Evolutionary conservation across 2,888 invertebrate species (phyloP), one percentile per base, ranked within the genome.

Genomic region (Cephus spinipes): DNA sequence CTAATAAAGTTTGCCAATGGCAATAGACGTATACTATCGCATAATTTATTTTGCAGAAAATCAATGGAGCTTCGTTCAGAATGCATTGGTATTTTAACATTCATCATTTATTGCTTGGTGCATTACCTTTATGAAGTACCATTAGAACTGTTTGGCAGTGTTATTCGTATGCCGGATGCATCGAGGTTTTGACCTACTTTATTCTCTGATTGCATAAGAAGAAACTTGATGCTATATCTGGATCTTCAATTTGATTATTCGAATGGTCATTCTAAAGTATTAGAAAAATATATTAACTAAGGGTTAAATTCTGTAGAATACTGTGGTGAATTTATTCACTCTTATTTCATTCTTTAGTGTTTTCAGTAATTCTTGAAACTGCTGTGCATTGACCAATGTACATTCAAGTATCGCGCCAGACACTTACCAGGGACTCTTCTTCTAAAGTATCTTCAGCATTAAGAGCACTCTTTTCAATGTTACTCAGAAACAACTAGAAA

Each of bases 141-240:
- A 73, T 83, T 76, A 80, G 77, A 76, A 80, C 76, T 40, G 23
- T 75, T 75, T 33, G 31, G 35, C 4, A 74, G n/a, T 34, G 76
- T 79, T 33, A 80, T 84, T 81, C 74, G 68, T 76, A 84, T 82
- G 79, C 80, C 68, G 15, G 35, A 12, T 69, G 35, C 75, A 79
- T 81, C 73, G 32, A 55, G 77, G 68, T 73, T 83, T 83, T 81
- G 80, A 82, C 81, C 79, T 35, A 81, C 81, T 84, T 82, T 79
- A 79, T 83, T 76, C 73, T 76, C 35, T 12, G 69, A 30, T 76
- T 78, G 77, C 75, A 77, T 81, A 76, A 78, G 75, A 68, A 80
- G 75, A 78, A 81, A 80, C 75, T 35, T 34, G 73, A 23, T 55
- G 68, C 80, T 55, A 55, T 23, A 55, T 55, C 55, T 55, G 55